Percentiles rank a stretch among this genome's conserved stretches.
Evolutionary conservation across 2,888 invertebrate species (phyloP).

Genomic region (Candidula unifasciata): DNA sequence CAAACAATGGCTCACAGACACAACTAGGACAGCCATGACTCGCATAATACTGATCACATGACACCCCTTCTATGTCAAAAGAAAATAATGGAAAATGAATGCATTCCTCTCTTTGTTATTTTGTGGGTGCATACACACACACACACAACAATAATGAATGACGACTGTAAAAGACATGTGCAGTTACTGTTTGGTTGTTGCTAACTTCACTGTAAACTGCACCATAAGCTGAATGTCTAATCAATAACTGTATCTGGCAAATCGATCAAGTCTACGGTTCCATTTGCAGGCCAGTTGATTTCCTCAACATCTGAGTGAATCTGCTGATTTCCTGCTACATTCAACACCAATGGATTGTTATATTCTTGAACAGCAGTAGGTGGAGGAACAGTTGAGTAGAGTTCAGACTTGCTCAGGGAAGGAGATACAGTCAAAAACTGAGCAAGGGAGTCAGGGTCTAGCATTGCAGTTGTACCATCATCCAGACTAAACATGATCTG

Average conservation of each 20-base stretch:
- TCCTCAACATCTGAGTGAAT: neutral
- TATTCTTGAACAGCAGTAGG: neutral
- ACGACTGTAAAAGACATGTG: too few relatives aligned
- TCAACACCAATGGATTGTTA: neutral
- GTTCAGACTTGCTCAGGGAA: slow-evolving; percentile 2
- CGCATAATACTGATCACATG: too few relatives aligned
- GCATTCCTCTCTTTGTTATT: too few relatives aligned
- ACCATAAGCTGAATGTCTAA: neutral
- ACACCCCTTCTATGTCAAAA: too few relatives aligned
- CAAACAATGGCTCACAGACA: too few relatives aligned
- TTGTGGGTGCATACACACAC: too few relatives aligned
- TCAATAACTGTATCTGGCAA: slow-evolving; percentile 22
- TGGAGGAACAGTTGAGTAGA: neutral
- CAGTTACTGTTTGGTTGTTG: too few relatives aligned
- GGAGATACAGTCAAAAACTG: slow-evolving; percentile 42
- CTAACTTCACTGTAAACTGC: too few relatives aligned
- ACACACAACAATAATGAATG: too few relatives aligned
- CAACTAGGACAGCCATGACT: too few relatives aligned
- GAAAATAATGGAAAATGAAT: too few relatives aligned
- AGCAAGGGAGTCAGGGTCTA: slow-evolving; percentile 47
- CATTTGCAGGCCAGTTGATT: slow-evolving; percentile 29
- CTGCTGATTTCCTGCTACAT: slow-evolving; percentile 21
- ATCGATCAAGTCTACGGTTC: slow-evolving; percentile 6
- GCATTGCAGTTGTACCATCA: slow-evolving; percentile 47
- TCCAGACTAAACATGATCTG: slow-evolving; percentile 46